Base-by-base conservation (phyloP, 2,797 vertebrate genomes). In the Gymnothorax javanicus region DNA sequence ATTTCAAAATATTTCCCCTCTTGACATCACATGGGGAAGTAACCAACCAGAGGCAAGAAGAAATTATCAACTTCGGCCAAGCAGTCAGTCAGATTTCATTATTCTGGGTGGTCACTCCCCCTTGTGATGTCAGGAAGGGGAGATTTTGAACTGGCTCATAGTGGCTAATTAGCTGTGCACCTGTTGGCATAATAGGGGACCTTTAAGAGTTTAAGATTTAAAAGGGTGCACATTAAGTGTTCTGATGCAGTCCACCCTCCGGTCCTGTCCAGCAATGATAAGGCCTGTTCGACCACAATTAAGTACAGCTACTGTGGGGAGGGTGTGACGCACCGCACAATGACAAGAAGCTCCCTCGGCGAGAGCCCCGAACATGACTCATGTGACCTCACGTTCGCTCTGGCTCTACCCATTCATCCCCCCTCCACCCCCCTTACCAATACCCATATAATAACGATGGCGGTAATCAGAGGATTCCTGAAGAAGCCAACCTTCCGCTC, bases 391-490 rank as follows among this genome's bases (percentile, higher is more conserved):
- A 58, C 33, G 84, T 56, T 77, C 2, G 8, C 73, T 90, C 88
- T 69, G 58, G 11, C 86, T 69, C 17, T 59, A n/a, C 57, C 81
- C 43, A 64, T 8, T 12, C 43, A 64, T 8, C 8, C 54, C 2
- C 17, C 3, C 62, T 23, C 83, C 9, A 0, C 27, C 64, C 75
- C 75, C 54, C 67, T 52, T 69, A 12, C 60, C 54, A 82, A 2
- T 86, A 62, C 54, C 33, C 89, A 58, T 88, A 84, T 62, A 87
- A 88, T 88, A 43, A 43, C 33, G 86, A 86, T 60, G 13, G 84
- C 77, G 85, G 3, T 91, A 89, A 69, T 89, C 87, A 85, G 56
- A 69, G 84, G 62, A 60, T 62, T 83, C 84, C 58, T 23, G 81
- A 84, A 82, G 75, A 6, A 60, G 23, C 81, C 82, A 25, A 83